A percentile compares a stretch with the other conserved stretches of the same genome.
These are phyloP conservation scores for Hedya salicella DNA, from an alignment of 2,888 invertebrate genomes.

Conservation along the genomic window DNA sequence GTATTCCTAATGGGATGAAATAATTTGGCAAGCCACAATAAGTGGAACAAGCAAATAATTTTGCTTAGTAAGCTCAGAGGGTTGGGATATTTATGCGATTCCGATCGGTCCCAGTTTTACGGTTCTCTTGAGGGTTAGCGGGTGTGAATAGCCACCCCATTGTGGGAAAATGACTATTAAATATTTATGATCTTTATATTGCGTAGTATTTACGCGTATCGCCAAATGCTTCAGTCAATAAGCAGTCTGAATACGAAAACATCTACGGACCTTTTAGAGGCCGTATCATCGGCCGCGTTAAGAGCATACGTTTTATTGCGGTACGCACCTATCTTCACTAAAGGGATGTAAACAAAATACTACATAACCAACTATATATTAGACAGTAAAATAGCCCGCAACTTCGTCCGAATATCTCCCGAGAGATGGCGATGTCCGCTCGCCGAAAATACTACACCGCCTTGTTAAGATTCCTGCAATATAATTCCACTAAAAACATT, in stretches of 20 bases:
- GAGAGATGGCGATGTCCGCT: too few species aligned
- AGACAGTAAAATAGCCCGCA: too few species aligned
- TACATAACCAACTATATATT: neutral
- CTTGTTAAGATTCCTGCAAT: too few species aligned
- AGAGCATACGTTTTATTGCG: conserved; percentile 32
- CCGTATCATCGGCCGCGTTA: conserved; percentile 33
- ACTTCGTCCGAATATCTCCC: too few species aligned
- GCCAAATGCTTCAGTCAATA: conserved; percentile 52
- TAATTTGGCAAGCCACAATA: conserved; percentile 61
- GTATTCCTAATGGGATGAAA: conserved; percentile 50
- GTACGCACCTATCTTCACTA: neutral
- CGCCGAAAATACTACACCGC: too few species aligned
- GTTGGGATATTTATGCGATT: conserved; percentile 72
- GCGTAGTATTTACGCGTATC: conserved; percentile 55
- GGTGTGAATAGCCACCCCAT: conserved; percentile 82
- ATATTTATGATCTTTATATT: conserved; percentile 79
- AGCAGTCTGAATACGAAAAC: conserved; percentile 33
- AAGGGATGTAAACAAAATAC: neutral
- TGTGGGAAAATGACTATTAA: conserved; percentile 83
- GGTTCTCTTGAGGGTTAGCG: conserved; percentile 74
- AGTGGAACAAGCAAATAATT: conserved; percentile 71
- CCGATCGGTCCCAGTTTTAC: conserved; percentile 76
- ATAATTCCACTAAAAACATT: too few species aligned
- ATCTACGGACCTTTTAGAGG: conserved; percentile 32
- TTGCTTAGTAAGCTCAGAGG: conserved; percentile 70